A percentile compares a stretch with the other conserved stretches of the same genome.
These are phyloP conservation scores for Macrobrachium rosenbergii DNA, from an alignment of 1,140 invertebrate genomes.

Conservation along the genomic window DNA sequence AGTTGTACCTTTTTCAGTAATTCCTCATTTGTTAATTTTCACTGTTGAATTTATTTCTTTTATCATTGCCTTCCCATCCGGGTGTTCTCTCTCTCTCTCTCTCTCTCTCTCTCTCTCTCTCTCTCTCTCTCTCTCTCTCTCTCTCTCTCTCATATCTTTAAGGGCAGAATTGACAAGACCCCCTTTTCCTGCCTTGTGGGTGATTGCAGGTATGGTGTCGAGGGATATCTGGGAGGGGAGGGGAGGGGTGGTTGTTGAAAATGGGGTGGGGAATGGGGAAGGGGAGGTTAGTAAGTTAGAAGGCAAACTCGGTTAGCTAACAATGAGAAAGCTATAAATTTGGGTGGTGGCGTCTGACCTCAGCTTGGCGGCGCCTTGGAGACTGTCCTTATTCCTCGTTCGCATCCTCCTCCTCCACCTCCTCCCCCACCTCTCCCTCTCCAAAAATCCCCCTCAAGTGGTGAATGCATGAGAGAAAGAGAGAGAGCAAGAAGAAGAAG, in stretches of 20 bases:
- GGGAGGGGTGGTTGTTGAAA: background rate
- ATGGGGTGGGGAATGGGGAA: background rate
- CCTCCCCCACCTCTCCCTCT: background rate
- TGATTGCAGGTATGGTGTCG: background rate
- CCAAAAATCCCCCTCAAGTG: background rate
- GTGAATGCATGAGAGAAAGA: no score
- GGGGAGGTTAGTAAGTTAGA: slow-evolving; percentile 33
- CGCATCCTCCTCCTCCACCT: background rate
- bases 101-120: slow-evolving; percentile 30
- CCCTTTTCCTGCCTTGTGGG: background rate
- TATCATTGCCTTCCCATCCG: no score
- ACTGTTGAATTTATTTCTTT: no score
- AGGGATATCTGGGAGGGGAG: background rate
- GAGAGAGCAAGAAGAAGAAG: no score
- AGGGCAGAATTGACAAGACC: background rate
- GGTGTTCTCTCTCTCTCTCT: background rate
- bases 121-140: slow-evolving; percentile 6
- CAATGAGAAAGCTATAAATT: slow-evolving; percentile 43
- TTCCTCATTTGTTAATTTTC: no score
- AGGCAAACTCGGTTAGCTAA: slow-evolving; percentile 10
- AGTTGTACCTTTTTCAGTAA: no score
- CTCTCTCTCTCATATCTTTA: background rate
- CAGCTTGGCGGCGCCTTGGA: slow-evolving; percentile 36
- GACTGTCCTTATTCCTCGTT: slow-evolving; percentile 6
- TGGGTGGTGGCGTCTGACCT: slow-evolving; percentile 46